Conservation (phyloP, 2,888 invertebrate species). For the Drosophila niveifrons region DNA sequence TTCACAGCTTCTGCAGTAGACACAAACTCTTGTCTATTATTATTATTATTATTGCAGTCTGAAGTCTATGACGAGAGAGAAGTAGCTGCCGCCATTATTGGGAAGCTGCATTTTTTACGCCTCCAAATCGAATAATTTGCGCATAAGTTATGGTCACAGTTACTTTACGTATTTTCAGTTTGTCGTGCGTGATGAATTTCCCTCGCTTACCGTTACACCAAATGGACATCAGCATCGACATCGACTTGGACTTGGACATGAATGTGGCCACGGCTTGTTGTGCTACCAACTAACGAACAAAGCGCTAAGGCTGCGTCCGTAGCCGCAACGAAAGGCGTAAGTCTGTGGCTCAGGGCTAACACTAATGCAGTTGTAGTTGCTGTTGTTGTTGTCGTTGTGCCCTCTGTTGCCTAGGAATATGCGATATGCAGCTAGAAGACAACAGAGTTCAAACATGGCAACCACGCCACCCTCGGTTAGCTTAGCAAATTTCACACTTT, state of each 20-base stretch:
- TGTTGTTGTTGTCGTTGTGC: slow-evolving; percentile 5
- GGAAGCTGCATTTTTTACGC: slow-evolving; percentile 77
- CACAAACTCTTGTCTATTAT: slow-evolving; percentile 31
- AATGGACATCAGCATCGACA: slow-evolving; percentile 3
- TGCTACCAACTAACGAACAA: slow-evolving; percentile 74
- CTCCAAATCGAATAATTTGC: slow-evolving; percentile 82
- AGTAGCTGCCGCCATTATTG: slow-evolving; percentile 61
- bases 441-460: background rate
- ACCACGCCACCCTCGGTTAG: slow-evolving; percentile 30
- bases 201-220: slow-evolving; percentile 71
- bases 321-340: slow-evolving; percentile 10
- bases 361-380: slow-evolving; percentile 29
- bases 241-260: slow-evolving; percentile 3
- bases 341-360: slow-evolving; percentile 30
- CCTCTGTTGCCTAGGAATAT: slow-evolving; percentile 30
- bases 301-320: slow-evolving; percentile 41
- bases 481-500: slow-evolving; percentile 74
- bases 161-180: slow-evolving; percentile 55
- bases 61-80: too few relatives aligned
- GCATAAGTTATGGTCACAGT: slow-evolving; percentile 83
- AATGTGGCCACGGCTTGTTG: slow-evolving; percentile 73
- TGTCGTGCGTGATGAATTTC: slow-evolving; percentile 78
- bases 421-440: background rate
- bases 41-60: background rate
- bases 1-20: slow-evolving; percentile 81